Percentiles rank a stretch among this genome's conserved stretches.
phyloP scores from a whole-genome alignment of 2,113 vertebrate genomes.

The Bambusicola thoracicus region DNA sequence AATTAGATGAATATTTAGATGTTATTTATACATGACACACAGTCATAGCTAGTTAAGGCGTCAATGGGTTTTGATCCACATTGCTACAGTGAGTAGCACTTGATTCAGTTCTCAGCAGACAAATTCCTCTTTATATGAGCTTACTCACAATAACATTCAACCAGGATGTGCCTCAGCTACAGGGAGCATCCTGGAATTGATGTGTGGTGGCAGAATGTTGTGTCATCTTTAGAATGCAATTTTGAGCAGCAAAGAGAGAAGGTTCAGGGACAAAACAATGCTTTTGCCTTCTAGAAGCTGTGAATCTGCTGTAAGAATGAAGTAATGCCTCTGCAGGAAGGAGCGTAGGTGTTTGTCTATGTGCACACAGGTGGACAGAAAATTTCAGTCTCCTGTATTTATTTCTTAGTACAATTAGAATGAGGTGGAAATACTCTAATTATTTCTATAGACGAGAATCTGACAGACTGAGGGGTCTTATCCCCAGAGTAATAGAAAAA shows the following conservation, averaged over 20 bases:
- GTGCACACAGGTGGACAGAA: background rate
- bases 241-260: background rate
- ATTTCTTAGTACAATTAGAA: slow-evolving; percentile 6
- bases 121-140: background rate
- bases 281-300: background rate
- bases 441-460: slow-evolving; percentile 25
- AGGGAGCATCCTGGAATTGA: background rate
- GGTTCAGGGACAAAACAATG: background rate
- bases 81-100: background rate
- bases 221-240: background rate
- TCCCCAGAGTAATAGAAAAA: background rate
- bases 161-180: background rate
- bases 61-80: background rate
- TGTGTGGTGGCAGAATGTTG: background rate
- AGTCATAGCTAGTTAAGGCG: background rate
- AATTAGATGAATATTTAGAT: background rate
- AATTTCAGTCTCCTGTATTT: slow-evolving; percentile 31
- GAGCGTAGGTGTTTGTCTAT: background rate
- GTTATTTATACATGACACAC: background rate
- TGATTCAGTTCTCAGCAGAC: background rate
- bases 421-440: slow-evolving; percentile 36
- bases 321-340: background rate
- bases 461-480: slow-evolving; percentile 15
- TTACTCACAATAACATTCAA: background rate
- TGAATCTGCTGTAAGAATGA: background rate